Conservation (phyloP, 1,140 invertebrate species). For the Rhizoglyphus robini region DNA sequence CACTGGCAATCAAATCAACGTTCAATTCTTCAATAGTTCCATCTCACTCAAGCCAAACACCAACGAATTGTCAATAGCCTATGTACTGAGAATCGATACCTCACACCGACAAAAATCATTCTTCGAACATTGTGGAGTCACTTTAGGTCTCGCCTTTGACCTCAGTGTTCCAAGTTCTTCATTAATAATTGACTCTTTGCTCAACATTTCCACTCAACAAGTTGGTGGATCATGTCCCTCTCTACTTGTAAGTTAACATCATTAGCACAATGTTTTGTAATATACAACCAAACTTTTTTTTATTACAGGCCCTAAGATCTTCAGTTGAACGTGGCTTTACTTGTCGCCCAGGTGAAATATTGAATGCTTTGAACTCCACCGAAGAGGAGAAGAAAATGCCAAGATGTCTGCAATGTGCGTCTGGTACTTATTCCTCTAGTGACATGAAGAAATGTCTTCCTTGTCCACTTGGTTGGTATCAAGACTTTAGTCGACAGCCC, state of each 20-base stretch:
- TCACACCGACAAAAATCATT: slow-evolving; percentile 69
- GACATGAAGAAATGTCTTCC: slow-evolving; percentile 73
- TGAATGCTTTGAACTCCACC: slow-evolving; percentile 70
- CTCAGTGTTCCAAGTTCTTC: slow-evolving; percentile 80
- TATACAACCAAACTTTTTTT: too few relatives aligned
- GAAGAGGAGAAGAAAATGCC: slow-evolving; percentile 45
- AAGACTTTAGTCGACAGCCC: slow-evolving; percentile 75
- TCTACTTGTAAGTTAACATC: slow-evolving; percentile 31
- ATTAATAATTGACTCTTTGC: slow-evolving; percentile 69
- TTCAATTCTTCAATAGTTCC: slow-evolving; percentile 69
- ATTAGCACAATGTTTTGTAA: too few relatives aligned
- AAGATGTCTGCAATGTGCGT: slow-evolving; percentile 83
- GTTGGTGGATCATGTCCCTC: slow-evolving; percentile 83
- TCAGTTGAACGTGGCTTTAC: slow-evolving; percentile 72
- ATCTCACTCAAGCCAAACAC: slow-evolving; percentile 37
- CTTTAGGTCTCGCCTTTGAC: slow-evolving; percentile 81
- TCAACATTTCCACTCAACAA: slow-evolving; percentile 58
- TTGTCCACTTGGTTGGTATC: slow-evolving; percentile 78
- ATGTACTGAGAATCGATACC: slow-evolving; percentile 70
- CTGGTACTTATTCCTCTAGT: slow-evolving; percentile 77
- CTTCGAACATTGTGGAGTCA: slow-evolving; percentile 86
- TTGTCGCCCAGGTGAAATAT: slow-evolving; percentile 78
- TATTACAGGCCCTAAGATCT: slow-evolving; percentile 60
- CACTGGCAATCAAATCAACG: slow-evolving; percentile 47
- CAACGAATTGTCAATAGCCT: slow-evolving; percentile 40